Evolutionary conservation across 1,140 invertebrate species (phyloP), one percentile per base, ranked within the genome.

Genomic region (Tetramorium alpestre): DNA sequence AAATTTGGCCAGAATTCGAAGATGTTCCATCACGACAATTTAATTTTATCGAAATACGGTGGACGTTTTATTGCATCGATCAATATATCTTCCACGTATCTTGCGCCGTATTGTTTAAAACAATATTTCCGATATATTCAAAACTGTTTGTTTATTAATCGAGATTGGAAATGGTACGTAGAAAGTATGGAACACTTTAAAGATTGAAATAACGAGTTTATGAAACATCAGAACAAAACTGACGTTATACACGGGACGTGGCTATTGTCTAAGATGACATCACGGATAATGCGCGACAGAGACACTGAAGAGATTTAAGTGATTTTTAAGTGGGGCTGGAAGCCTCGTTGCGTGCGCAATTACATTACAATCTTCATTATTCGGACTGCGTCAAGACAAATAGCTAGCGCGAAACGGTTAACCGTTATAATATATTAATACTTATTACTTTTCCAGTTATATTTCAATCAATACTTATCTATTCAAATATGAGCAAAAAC

Each of bases 321-420:
- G 80, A 84, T 58, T 67, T 85, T 72, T 60, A 87, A 87, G 60
- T 87, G 82, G 33, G 67, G 76, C 56, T 85, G 70, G 41, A 54
- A 70, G 72, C 54, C 85, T 22, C 54, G 51, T 44, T 70, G 22
- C 41, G 33, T 22, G 28, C 64, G 28, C 28, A 77, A 72, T 85
- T 70, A 64, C 44, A 67, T 65, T 67, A 87, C 41, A 41, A 60
- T 69, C 51, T 41, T 69, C 51, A 38, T 73, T 60, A 58, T 47
- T 33, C n/a, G 13, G 22, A 16, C 16, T 41, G 8, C 49, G 22
- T 54, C 49, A 56, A 16, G 33, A n/a, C 64, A 56, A 81, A 81
- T 44, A 56, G 41, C 56, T 28, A 13, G 18, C 16, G 16, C 16
- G 16, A 25, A 47, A 8, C 5, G 10, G 6, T 56, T 67, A 22